Conservation (phyloP, 2,888 invertebrate genomes). For the Torymus texanus region DNA sequence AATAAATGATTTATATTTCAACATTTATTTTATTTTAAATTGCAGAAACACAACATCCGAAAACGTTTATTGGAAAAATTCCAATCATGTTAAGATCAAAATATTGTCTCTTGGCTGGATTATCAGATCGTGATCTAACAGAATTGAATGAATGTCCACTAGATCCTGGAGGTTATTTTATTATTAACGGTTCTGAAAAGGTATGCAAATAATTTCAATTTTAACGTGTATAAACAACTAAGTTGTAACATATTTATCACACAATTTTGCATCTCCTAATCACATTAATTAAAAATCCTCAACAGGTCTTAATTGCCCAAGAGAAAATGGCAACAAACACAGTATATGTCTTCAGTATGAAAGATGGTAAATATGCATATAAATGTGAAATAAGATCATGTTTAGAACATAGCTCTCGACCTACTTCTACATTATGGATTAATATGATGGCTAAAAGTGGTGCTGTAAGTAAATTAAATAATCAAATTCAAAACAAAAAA, state of each 20-base stretch:
- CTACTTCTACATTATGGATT: constrained; percentile 98
- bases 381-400: constrained; percentile 98
- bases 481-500: too few species aligned
- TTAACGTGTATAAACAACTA: background rate
- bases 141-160: constrained; percentile 99
- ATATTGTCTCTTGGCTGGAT: constrained; percentile 94
- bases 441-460: constrained; percentile 99
- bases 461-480: constrained; percentile 73
- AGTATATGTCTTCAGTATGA: constrained; percentile 99
- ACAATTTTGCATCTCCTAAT: too few species aligned
- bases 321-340: constrained; percentile 99
- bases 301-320: constrained; percentile 93
- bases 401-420: constrained; percentile 93
- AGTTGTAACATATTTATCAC: background rate
- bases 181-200: constrained; percentile 99
- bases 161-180: constrained; percentile 99
- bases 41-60: constrained; percentile 80
- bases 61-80: constrained; percentile 88
- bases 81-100: constrained; percentile 99
- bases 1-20: too few species aligned
- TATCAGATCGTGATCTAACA: constrained; percentile 98
- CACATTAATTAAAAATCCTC: constrained; percentile 8
- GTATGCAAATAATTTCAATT: constrained; percentile 69
- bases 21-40: constrained; percentile 24
- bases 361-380: constrained; percentile 99